A percentile compares a stretch with the other conserved stretches of the same genome.
phyloP scores from a whole-genome alignment of 2,888 invertebrate species.

The Eulithis prunata region DNA sequence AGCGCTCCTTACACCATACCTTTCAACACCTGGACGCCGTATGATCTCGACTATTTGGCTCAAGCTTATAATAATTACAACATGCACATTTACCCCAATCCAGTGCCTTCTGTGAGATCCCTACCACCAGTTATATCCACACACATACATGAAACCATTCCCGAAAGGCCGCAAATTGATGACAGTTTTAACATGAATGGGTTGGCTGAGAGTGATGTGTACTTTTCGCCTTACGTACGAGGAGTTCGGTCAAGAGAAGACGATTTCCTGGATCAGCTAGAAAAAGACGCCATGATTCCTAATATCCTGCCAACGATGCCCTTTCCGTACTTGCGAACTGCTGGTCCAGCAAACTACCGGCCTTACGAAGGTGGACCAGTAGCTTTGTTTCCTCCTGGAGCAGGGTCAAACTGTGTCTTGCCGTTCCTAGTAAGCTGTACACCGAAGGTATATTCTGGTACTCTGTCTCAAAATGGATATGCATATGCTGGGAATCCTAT shows the following conservation, averaged over 20 bases:
- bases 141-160: constrained; percentile 47
- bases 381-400: constrained; percentile 47
- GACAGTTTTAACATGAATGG: constrained; percentile 29
- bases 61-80: constrained; percentile 18
- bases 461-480: constrained; percentile 26
- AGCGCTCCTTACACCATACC: constrained; percentile 15
- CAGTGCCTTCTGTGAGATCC: constrained; percentile 41
- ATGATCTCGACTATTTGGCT: constrained; percentile 21
- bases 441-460: constrained; percentile 54
- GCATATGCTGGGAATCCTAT: not conserved
- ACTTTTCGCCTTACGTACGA: constrained; percentile 42
- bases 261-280: constrained; percentile 58
- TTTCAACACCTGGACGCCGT: constrained; percentile 28
- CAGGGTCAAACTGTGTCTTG: constrained; percentile 46
- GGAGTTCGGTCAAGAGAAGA: constrained; percentile 50
- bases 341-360: constrained; percentile 29
- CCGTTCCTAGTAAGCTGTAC: constrained; percentile 62
- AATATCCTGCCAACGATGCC: constrained; percentile 74
- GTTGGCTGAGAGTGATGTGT: constrained; percentile 19
- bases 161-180: constrained; percentile 36
- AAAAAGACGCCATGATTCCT: constrained; percentile 64
- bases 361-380: constrained; percentile 18
- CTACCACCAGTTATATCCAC: constrained; percentile 51
- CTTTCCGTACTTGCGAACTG: constrained; percentile 54
- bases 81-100: constrained; percentile 35